A percentile compares a stretch with the other conserved stretches of the same genome.
phyloP scores from a whole-genome alignment of 1,140 invertebrate species.

The Elymnias hypermnestra region DNA sequence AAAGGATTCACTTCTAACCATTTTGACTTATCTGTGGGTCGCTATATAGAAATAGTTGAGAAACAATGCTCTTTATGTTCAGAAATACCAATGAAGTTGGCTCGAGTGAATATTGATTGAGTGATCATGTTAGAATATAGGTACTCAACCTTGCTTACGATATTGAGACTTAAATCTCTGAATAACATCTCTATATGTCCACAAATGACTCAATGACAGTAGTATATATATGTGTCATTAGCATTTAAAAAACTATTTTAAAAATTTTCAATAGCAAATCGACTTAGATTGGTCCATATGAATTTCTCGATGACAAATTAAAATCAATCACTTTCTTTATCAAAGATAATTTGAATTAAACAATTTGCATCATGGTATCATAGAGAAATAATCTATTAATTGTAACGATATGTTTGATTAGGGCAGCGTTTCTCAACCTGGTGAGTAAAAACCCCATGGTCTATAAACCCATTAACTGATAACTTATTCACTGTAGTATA shows the following conservation, averaged over 20 bases:
- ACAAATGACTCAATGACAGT: not conserved
- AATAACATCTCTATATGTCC: not conserved
- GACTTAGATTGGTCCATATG: conserved; percentile 11
- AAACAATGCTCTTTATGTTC: too few species aligned
- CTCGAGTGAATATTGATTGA: conserved; percentile 3
- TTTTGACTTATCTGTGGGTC: too few species aligned
- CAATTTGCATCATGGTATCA: too few species aligned
- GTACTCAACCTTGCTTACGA: conserved; percentile 11
- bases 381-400: too few species aligned
- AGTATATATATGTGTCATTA: not conserved
- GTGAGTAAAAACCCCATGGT: too few species aligned
- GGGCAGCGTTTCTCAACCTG: too few species aligned
- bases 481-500: too few species aligned
- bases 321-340: not conserved
- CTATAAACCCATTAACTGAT: too few species aligned
- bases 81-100: conserved; percentile 1
- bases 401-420: too few species aligned
- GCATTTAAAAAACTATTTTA: not conserved
- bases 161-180: conserved; percentile 18
- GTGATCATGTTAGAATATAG: not conserved
- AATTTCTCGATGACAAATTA: conserved; percentile 7
- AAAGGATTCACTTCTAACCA: too few species aligned
- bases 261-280: not conserved
- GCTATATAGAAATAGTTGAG: too few species aligned
- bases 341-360: too few species aligned